Evolutionary conservation across 1,140 invertebrate species (phyloP).

Genomic region (Brachionus sp.): DNA sequence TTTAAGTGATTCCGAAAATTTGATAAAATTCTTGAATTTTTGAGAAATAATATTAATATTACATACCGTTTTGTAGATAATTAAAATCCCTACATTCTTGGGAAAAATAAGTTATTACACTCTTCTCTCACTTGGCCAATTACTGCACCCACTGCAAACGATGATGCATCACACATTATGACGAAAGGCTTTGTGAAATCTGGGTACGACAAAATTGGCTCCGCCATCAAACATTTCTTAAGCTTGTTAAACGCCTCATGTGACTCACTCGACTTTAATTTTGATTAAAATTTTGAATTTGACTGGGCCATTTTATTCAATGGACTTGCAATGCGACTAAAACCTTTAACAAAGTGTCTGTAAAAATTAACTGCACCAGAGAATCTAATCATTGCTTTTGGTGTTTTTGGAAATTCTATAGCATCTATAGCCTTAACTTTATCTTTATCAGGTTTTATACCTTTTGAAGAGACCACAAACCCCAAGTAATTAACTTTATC

Average conservation of each 20-base stretch:
- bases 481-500: slow-evolving; percentile 56
- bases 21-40: no score
- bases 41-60: no score
- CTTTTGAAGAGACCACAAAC: slow-evolving; percentile 48
- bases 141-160: background rate
- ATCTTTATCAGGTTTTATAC: slow-evolving; percentile 32
- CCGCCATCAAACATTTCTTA: background rate
- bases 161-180: background rate
- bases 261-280: background rate
- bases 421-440: slow-evolving; percentile 49
- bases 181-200: background rate
- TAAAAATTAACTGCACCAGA: no score
- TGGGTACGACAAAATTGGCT: background rate
- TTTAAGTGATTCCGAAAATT: no score
- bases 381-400: slow-evolving; percentile 46
- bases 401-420: slow-evolving; percentile 50
- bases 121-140: background rate
- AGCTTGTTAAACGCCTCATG: background rate
- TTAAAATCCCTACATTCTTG: background rate
- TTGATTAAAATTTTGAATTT: background rate
- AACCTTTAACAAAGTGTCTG: background rate
- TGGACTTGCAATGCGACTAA: background rate
- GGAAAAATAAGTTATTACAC: background rate
- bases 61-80: no score
- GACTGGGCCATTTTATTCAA: background rate